These are phyloP conservation scores for Drosophila repleta DNA, from an alignment of 1,140 invertebrate genomes.

Conservation along the genomic window DNA sequence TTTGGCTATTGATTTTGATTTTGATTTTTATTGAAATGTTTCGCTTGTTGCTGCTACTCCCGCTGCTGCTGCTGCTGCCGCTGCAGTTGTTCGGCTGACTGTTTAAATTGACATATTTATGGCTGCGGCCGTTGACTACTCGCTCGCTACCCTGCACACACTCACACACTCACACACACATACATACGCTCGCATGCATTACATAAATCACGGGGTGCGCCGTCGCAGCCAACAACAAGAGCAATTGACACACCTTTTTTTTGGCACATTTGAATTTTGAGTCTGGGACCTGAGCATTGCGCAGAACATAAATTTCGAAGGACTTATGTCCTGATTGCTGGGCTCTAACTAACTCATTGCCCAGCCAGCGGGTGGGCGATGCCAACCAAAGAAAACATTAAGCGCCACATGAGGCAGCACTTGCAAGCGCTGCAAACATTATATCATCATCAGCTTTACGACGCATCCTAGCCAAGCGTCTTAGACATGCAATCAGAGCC, in stretches of 20 bases:
- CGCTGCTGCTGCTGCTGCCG: constrained; percentile 41
- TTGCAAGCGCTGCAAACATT: neutral
- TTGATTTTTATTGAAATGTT: constrained; percentile 80
- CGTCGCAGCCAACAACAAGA: constrained; percentile 21
- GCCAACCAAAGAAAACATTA: neutral
- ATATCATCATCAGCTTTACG: constrained; percentile 29
- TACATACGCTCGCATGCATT: constrained; percentile 44
- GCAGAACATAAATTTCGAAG: constrained; percentile 29
- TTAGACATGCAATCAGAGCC: constrained; percentile 43
- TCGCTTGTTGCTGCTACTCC: constrained; percentile 27
- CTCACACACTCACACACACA: no score
- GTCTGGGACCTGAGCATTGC: constrained; percentile 25
- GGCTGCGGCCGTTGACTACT: constrained; percentile 46
- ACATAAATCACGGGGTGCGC: constrained; percentile 74
- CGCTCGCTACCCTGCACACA: neutral
- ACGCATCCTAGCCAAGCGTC: constrained; percentile 16
- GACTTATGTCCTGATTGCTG: constrained; percentile 37
- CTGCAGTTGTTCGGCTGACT: constrained; percentile 56
- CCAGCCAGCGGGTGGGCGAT: constrained; percentile 15
- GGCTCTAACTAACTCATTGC: constrained; percentile 23
- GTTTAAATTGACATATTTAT: constrained; percentile 78
- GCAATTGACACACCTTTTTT: constrained; percentile 62
- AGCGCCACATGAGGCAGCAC: neutral
- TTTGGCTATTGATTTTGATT: constrained; percentile 73
- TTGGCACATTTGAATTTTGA: constrained; percentile 64